A percentile compares a stretch with the other conserved stretches of the same genome.
phyloP scores from a whole-genome alignment of 2,888 invertebrate species.

The Drosophila paramelanica region DNA sequence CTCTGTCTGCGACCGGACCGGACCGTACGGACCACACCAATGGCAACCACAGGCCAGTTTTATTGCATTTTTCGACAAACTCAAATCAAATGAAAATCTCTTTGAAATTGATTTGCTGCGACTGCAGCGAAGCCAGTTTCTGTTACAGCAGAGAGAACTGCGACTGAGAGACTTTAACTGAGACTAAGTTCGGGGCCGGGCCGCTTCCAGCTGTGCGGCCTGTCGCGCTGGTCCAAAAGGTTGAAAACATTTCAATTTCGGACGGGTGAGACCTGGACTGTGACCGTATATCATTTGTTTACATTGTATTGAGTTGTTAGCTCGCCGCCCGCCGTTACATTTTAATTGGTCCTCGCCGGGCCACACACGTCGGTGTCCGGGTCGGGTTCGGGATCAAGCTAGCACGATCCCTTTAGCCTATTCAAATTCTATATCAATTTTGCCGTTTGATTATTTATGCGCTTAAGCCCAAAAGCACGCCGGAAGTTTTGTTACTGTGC shows the following conservation, averaged over 20 bases:
- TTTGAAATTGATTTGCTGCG: slow-evolving; percentile 70
- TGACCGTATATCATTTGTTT: slow-evolving; percentile 79
- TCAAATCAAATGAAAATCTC: slow-evolving; percentile 75
- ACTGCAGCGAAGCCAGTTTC: slow-evolving; percentile 46
- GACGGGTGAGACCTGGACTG: slow-evolving; percentile 28
- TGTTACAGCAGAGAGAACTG: neutral
- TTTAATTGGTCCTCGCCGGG: slow-evolving; percentile 68
- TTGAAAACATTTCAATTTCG: slow-evolving; percentile 69
- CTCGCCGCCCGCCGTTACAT: slow-evolving; percentile 61
- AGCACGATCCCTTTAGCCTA: slow-evolving; percentile 8
- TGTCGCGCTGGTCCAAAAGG: slow-evolving; percentile 59
- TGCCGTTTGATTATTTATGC: slow-evolving; percentile 47
- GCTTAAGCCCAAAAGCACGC: slow-evolving; percentile 35
- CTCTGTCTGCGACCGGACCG: slow-evolving; percentile 19
- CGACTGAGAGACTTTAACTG: too few relatives aligned
- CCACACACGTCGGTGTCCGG: slow-evolving; percentile 72
- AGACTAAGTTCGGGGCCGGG: neutral
- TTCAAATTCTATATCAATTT: slow-evolving; percentile 34
- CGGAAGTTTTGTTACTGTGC: slow-evolving; percentile 60
- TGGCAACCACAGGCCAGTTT: slow-evolving; percentile 45
- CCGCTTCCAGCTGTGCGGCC: slow-evolving; percentile 66
- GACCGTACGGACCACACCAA: slow-evolving; percentile 50
- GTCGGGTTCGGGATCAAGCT: slow-evolving; percentile 2
- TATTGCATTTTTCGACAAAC: slow-evolving; percentile 56
- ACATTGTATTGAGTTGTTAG: slow-evolving; percentile 80